Conservation (phyloP, 1,140 invertebrate species). For the Apis mellifera region DNA sequence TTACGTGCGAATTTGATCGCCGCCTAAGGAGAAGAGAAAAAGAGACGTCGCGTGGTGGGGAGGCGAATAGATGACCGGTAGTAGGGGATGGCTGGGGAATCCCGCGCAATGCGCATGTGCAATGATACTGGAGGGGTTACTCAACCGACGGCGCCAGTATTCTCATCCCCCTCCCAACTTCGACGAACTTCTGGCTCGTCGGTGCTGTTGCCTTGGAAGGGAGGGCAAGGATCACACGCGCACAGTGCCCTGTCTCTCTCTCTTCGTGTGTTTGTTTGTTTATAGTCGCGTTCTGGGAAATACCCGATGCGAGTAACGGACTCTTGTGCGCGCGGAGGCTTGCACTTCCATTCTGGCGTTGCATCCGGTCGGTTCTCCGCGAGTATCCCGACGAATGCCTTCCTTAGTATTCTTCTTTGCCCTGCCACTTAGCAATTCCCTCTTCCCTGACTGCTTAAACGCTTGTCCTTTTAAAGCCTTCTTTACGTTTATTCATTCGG, state of each 20-base stretch:
- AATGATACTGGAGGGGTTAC: slow-evolving; percentile 41
- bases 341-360: slow-evolving; percentile 76
- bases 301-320: slow-evolving; percentile 77
- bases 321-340: slow-evolving; percentile 66
- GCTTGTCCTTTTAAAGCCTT: slow-evolving; percentile 45
- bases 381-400: slow-evolving; percentile 45
- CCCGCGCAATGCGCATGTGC: slow-evolving; percentile 65
- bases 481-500: slow-evolving; percentile 29
- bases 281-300: slow-evolving; percentile 79
- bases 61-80: slow-evolving; percentile 36
- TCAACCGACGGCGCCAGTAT: slow-evolving; percentile 69
- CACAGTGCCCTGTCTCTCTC: slow-evolving; percentile 37
- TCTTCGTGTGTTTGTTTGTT: slow-evolving; percentile 75
- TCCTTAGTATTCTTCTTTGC: slow-evolving; percentile 37
- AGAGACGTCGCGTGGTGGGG: slow-evolving; percentile 20
- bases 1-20: slow-evolving; percentile 61
- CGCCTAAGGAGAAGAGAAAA: slow-evolving; percentile 37
- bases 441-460: slow-evolving; percentile 25
- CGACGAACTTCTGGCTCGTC: slow-evolving; percentile 48
- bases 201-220: slow-evolving; percentile 62
- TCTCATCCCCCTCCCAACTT: slow-evolving; percentile 36
- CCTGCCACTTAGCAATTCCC: slow-evolving; percentile 33
- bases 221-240: slow-evolving; percentile 61
- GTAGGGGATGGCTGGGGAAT: slow-evolving; percentile 55
- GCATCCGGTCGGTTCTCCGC: slow-evolving; percentile 76